phyloP scores from a whole-genome alignment of 2,888 invertebrate genomes.

The Noctua fimbriata region DNA sequence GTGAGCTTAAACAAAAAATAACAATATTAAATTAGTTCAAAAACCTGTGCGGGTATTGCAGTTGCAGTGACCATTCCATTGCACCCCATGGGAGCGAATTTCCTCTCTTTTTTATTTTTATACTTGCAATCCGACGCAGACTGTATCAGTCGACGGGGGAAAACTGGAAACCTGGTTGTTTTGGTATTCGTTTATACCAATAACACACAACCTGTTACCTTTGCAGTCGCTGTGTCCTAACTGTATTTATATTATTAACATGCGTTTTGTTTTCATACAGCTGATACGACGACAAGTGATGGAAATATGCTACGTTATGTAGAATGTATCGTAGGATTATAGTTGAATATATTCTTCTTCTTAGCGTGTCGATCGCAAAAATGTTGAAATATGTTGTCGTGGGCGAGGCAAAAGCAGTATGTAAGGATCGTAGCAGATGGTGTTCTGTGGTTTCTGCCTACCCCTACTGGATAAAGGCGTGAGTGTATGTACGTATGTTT shows the following conservation, averaged over 20 bases:
- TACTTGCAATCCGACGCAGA: slow-evolving; percentile 42
- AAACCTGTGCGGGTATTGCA: slow-evolving; percentile 47
- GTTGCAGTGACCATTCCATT: slow-evolving; percentile 59
- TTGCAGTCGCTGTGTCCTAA: no score
- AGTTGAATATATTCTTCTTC: not conserved
- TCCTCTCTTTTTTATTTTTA: slow-evolving; percentile 46
- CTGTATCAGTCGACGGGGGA: slow-evolving; percentile 47
- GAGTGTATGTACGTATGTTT: not conserved
- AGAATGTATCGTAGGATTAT: not conserved
- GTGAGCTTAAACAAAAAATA: slow-evolving; percentile 24
- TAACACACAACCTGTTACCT: slow-evolving; percentile 6
- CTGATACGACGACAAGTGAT: not conserved
- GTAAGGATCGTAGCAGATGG: no score
- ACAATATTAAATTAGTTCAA: slow-evolving; percentile 57
- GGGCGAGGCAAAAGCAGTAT: no score
- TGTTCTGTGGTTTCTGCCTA: no score
- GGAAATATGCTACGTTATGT: not conserved
- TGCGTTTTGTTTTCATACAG: not conserved
- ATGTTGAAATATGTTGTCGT: no score
- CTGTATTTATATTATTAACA: not conserved
- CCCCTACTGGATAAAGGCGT: no score
- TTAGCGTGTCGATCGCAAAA: not conserved
- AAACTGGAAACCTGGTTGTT: slow-evolving; percentile 5
- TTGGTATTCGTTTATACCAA: slow-evolving; percentile 22
- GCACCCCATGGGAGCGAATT: slow-evolving; percentile 51